Conservation (phyloP, 2,888 invertebrate species). For the Watsonalla cultraria region DNA sequence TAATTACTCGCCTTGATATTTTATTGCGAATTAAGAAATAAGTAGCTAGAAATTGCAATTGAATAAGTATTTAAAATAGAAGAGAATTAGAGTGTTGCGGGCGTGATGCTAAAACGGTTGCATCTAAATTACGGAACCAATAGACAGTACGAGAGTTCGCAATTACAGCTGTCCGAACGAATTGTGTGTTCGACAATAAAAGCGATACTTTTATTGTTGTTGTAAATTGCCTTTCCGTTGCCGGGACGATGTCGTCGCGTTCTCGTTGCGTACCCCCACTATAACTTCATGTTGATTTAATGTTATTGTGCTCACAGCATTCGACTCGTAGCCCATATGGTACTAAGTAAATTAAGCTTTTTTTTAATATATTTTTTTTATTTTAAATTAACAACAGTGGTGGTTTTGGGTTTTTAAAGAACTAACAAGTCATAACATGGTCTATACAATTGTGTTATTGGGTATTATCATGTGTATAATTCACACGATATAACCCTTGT, state of each 20-base stretch:
- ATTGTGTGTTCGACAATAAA: conserved; percentile 72
- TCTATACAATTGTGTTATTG: too few species aligned
- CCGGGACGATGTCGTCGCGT: conserved; percentile 53
- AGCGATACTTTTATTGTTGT: conserved; percentile 72
- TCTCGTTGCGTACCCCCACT: conserved; percentile 43
- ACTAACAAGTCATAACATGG: too few species aligned
- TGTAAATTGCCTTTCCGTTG: conserved; percentile 60
- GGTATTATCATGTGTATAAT: too few species aligned
- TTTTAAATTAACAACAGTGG: too few species aligned
- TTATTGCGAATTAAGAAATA: neutral
- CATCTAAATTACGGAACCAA: conserved; percentile 69
- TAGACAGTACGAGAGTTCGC: conserved; percentile 66
- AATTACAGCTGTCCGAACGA: conserved; percentile 74
- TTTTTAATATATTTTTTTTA: too few species aligned
- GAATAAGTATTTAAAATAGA: conserved; percentile 20
- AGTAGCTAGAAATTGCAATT: conserved; percentile 1
- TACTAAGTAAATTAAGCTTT: neutral
- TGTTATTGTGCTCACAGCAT: conserved; percentile 49
- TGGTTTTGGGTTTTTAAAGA: too few species aligned
- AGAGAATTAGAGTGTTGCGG: conserved; percentile 29
- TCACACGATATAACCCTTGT: too few species aligned
- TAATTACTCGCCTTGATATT: neutral
- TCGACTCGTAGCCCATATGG: conserved; percentile 18
- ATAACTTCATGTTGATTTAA: conserved; percentile 59
- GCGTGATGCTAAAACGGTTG: conserved; percentile 56